A percentile compares a stretch with the other conserved stretches of the same genome.
These are phyloP conservation scores for Acrobasis consociella DNA, from an alignment of 2,888 invertebrate species.

Conservation along the genomic window DNA sequence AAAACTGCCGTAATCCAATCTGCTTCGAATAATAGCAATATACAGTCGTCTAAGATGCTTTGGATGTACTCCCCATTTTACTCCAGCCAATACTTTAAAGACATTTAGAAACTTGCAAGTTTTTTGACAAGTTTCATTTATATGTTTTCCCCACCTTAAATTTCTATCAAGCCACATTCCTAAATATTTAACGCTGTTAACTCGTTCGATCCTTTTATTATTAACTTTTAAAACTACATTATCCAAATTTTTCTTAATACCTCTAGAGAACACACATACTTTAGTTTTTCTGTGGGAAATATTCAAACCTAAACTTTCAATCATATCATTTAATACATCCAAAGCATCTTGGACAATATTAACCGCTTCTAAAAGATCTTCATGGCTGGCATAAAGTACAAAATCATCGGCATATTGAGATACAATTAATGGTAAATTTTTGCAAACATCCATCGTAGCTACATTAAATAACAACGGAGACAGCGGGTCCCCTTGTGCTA, in stretches of 20 bases:
- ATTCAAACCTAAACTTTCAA: neutral
- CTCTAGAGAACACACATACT: conserved; percentile 32
- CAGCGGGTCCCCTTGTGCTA: conserved; percentile 41
- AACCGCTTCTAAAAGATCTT: neutral
- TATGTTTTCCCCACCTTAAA: conserved; percentile 33
- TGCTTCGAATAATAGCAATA: conserved; percentile 36
- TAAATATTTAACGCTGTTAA: conserved; percentile 32
- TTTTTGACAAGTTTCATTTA: conserved; percentile 30
- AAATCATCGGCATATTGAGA: conserved; percentile 6
- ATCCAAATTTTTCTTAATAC: conserved; percentile 12
- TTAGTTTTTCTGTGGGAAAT: conserved; percentile 32
- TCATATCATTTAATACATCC: conserved; percentile 5
- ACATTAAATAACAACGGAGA: conserved; percentile 44
- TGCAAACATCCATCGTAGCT: conserved; percentile 32
- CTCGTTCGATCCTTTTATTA: conserved; percentile 22
- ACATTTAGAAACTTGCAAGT: conserved; percentile 28
- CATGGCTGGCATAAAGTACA: neutral
- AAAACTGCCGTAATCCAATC: conserved; percentile 36
- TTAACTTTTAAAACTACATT: conserved; percentile 26
- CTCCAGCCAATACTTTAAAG: conserved; percentile 32
- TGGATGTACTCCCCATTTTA: conserved; percentile 37
- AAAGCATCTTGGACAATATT: neutral
- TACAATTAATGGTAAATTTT: neutral
- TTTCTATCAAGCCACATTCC: conserved; percentile 33
- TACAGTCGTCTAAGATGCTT: conserved; percentile 35